These are phyloP conservation scores for Papilio dardanus DNA, from an alignment of 1,140 invertebrate genomes.

Conservation along the genomic window DNA sequence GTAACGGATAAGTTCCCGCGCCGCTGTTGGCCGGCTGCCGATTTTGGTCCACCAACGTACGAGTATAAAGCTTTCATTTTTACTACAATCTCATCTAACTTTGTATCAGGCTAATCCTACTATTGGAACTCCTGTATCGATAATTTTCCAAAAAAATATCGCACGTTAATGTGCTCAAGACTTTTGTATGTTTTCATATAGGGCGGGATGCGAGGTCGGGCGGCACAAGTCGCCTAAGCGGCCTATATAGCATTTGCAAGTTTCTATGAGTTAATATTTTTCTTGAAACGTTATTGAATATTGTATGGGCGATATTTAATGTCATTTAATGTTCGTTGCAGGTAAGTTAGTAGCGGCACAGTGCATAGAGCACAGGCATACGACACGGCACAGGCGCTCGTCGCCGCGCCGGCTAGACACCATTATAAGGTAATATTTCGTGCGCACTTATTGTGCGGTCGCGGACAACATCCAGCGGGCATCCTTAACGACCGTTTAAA, in stretches of 20 bases:
- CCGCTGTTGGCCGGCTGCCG: conserved; percentile 12
- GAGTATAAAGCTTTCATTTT: conserved; percentile 6
- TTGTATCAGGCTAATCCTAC: not conserved
- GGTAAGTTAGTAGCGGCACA: conserved; percentile 48
- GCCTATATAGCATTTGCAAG: no score
- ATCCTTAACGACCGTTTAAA: conserved; percentile 71
- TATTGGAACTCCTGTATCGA: not conserved
- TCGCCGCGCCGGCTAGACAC: conserved; percentile 34
- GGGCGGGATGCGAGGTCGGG: not conserved
- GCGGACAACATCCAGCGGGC: conserved; percentile 47
- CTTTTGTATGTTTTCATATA: no score
- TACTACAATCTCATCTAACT: not conserved
- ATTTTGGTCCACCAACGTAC: not conserved
- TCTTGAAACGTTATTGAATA: not conserved
- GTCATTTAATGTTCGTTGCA: conserved; percentile 46
- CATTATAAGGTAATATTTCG: conserved; percentile 44
- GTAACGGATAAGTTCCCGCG: not conserved
- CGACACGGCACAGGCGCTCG: conserved; percentile 3
- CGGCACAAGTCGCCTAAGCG: no score
- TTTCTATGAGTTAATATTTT: not conserved
- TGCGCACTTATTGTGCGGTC: conserved; percentile 42
- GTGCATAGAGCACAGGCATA: no score
- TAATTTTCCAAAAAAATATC: not conserved
- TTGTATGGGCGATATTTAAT: conserved; percentile 21
- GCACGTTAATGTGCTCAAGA: no score